Evolutionary conservation across 2,797 vertebrate species (phyloP), one percentile per base, ranked within the genome.

Genomic region (Podarcis lilfordi): DNA sequence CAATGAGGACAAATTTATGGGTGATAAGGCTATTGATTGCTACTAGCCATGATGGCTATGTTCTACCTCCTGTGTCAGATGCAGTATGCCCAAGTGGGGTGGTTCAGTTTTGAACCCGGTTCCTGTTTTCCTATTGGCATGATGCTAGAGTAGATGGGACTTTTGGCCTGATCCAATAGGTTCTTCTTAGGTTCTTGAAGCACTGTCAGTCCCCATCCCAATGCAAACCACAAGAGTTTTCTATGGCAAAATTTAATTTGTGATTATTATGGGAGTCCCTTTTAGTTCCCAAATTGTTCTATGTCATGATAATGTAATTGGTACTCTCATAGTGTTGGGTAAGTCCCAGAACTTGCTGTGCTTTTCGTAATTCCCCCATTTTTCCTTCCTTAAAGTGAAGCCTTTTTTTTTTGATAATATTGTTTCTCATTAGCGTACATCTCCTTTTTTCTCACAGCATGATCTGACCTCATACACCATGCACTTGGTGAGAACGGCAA

Each of bases 341-440:
- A 71, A 23, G 2, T 32, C 81, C 19, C 5, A 4, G n/a, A 23
- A 72, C 35, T 55, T 55, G 68, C 80, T 68, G 37, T 40, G 27
- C 13, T 64, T 64, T 59, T 55, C 74, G n/a, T 4, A 64, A 32
- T 5, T 21, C 81, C 43, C 9, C 21, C n/a, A 13, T 5, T 32
- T 68, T 72, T 32, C 71, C 32, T 74, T 74, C 55, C 45, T 5
- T 32, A 84, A 45, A 21, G 21, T 72, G 29, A 71, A 32, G 17
- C 50, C 29, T 2, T 88, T 5, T 13, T 89, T 89, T 35, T 55
- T 32, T 88, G 25, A 43, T n/a, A 71, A 85, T 2, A 0, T 74
- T 59, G 77, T 88, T 88, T 91, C 35, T 80, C 59, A 64, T 10
- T 85, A 85, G 59, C 8, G 81, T 82, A 40, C 64, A 89, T 43